Evolutionary conservation across 2,113 vertebrate species (phyloP), one percentile per base, ranked within the genome.

Genomic region (Hassar affinis): DNA sequence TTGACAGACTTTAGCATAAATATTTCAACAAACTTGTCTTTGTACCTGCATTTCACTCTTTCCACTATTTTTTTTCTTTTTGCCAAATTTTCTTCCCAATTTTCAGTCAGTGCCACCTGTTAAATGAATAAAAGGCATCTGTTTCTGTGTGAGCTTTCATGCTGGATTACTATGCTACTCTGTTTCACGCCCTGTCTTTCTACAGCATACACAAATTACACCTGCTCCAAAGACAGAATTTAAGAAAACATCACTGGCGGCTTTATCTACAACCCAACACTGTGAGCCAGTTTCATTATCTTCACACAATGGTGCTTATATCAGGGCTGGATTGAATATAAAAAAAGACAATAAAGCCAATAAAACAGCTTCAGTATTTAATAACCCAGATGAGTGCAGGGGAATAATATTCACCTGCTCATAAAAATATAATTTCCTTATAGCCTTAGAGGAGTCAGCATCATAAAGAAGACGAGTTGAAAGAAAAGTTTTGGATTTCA

Each of bases 341-440:
- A 64, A 45, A 59, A 47, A 49, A 79, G n/a, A 27, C 15, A 61
- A 64, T 79, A 49, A 79, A 79, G 57, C 0, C 59, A 62, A 79
- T 76, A 79, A 30, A 80, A 51, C 30, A 35, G 59, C 59, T 22
- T 47, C 45, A 33, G 45, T 59, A 51, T 80, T 66, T 76, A 80
- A 80, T 80, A 80, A 80, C n/a, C 45, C 17, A 12, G 27, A 22
- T 33, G 51, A 54, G 51, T 7, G 11, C n/a, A n/a, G 54, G 30
- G 51, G 74, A 52, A 76, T 76, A 76, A 22, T 54, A 54, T 75
- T 33, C 47, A 75, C 72, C 49, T 20, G 27, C 72, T 75, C 72
- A 52, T 75, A 76, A 75, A 51, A 75, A 27, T 75, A 51, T 75
- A 52, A 75, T 76, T 22, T 22, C 74, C 30, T 76, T 30, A 22